Evolutionary conservation across 2,113 vertebrate genomes (phyloP), one percentile per base, ranked within the genome.

Genomic region (Lepidothrix coronata): DNA sequence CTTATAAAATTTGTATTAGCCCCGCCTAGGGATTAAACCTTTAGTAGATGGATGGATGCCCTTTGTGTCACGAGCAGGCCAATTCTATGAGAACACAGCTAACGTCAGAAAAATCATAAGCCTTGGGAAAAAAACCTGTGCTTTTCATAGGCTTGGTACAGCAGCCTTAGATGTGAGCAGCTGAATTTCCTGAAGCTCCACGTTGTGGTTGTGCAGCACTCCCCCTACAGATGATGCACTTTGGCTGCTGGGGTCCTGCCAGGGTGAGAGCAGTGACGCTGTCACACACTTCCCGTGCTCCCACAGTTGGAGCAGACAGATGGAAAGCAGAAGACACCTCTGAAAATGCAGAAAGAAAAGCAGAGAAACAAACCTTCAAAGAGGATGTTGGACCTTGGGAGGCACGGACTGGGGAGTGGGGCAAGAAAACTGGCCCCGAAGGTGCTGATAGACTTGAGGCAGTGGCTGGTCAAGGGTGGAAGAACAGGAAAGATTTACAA

Each of bases 211-310:
- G 92, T 2, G 2, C 72, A 16, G 51, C 1, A 5, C 82, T 94
- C 75, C 63, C 78, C 31, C 62, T 94, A 13, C 54, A 85, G 85
- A 85, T 22, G 24, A 23, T 33, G 66, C 58, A 0, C 33, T 25
- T 51, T 1, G 35, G 14, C 41, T 71, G 46, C 83, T 25, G 33
- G 23, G 18, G 14, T 51, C n/a, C 49, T 19, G 8, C 55, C 39
- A 2, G 37, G 6, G 9, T 1, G 30, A 27, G 25, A 27, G 81
- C 18, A 1, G 30, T 7, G 81, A 31, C 0, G 0, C 55, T 15
- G 8, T 10, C 59, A 6, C n/a, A 46, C 46, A 8, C 37, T 48
- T n/a, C 33, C 63, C 6, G 3, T 41, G 63, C 41, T 43, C 58
- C 30, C 41, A 6, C 0, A 8, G 3, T 2, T 15, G 54, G 46